Evolutionary conservation across 2,797 vertebrate genomes (phyloP), one percentile per base, ranked within the genome.

Genomic region (Pipistrellus kuhlii): DNA sequence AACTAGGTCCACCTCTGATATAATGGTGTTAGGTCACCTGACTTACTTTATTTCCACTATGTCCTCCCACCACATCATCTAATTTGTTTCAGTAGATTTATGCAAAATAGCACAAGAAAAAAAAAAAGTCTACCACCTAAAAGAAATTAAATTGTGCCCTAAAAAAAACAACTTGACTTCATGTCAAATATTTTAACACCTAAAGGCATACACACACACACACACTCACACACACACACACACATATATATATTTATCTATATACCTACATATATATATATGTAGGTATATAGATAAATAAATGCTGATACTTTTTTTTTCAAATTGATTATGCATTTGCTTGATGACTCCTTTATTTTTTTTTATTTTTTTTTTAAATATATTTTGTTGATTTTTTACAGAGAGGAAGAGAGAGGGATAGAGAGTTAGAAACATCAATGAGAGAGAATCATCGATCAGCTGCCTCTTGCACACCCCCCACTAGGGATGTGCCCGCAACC

Each of bases 291-390:
- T 12, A 80, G 25, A 55, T 2, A 44, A 12, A 66, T 35, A 38
- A 30, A 23, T 48, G 25, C 14, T 59, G 41, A 51, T 57, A 21
- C n/a, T 12, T 10, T 11, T 38, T 12, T 10, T 64, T 21, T 44
- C 9, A 59, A 69, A 64, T 69, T 84, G 15, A 32, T 77, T 9
- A 53, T 77, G 44, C 41, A 90, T 94, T 30, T 85, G 13, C 20
- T 94, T 51, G 85, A 4, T 48, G 64, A 85, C 44, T 95, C 4
- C 18, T 84, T 83, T 91, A 92, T 41, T 38, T 38, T 38, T 38
- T 38, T 38, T 38, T 35, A 3, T 35, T 84, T 83, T 91, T 91
- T 41, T 41, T 41, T 41, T 41, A 41, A 41, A 41, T 41, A 41
- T 41, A 41, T 41, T 41, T 41, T 41, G 7, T 41, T 41, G 38